phyloP scores from a whole-genome alignment of 2,113 vertebrate genomes.

The Nothoprocta pentlandii region DNA sequence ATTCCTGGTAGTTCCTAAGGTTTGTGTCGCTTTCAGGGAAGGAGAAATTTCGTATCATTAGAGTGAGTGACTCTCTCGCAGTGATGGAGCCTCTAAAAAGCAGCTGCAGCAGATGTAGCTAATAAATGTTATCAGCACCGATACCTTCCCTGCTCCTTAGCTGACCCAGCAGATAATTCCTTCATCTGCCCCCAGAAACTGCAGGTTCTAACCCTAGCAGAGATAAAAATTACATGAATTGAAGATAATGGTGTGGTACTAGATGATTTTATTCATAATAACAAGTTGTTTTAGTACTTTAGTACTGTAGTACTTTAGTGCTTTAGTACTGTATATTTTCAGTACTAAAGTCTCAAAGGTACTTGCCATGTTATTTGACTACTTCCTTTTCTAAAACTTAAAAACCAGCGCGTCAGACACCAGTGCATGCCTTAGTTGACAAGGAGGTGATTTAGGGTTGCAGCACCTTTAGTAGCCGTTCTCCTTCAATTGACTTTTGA shows the following conservation, averaged over 20 bases:
- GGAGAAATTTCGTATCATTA: background rate
- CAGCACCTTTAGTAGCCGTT: background rate
- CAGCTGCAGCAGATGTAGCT: background rate
- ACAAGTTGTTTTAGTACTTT: background rate
- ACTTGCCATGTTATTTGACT: background rate
- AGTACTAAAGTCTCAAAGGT: background rate
- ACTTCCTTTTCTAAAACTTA: background rate
- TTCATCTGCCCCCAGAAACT: background rate
- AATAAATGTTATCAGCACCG: conserved; percentile 6
- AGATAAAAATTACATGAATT: background rate
- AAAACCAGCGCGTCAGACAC: background rate
- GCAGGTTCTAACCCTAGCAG: background rate
- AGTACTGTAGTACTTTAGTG: too few relatives aligned
- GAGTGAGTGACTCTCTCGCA: background rate
- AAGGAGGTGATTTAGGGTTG: background rate
- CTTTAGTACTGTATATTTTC: background rate
- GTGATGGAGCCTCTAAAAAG: conserved; percentile 9
- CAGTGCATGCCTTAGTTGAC: background rate
- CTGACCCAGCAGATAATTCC: background rate
- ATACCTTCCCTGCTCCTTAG: background rate
- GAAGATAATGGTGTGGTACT: background rate
- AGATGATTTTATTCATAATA: background rate
- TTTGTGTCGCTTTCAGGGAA: background rate
- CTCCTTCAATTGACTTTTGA: background rate
- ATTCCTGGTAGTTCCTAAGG: background rate